Base-by-base conservation (phyloP, 2,797 vertebrate genomes). In the Darevskia mixta region DNA sequence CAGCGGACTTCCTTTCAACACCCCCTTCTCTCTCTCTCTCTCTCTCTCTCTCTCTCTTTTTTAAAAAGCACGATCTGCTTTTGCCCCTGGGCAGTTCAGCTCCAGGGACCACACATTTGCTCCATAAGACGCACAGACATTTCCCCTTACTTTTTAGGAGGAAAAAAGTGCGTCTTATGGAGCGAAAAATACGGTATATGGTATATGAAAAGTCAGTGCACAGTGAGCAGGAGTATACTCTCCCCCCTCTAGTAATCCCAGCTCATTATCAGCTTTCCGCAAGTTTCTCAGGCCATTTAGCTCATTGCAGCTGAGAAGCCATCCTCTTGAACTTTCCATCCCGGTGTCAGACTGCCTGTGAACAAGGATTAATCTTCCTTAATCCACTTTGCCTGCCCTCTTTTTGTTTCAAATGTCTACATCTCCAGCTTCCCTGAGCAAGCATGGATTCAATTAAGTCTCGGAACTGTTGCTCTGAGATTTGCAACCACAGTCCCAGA, bases 361-460 rank as follows among this genome's bases (percentile, higher is more conserved):
- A 66, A 45, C 66, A 85, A 90, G 27, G 17, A 66, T 49, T 67
- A 84, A 76, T 81, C 78, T 76, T 58, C n/a, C 69, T 85, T 85
- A 77, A 85, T 43, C 58, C 13, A 32, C 35, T n/a, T 17, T 71
- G 72, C 69, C 77, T 82, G 71, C 17, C 23, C 43, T 23, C 5
- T 23, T 64, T 89, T 64, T 79, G 25, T 79, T 67, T 75, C 77
- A 84, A 32, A 84, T 41, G 11, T 76, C 77, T 69, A 2, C 4
- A 9, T 23, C 61, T 71, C 66, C 3, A 83, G 69, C 73, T 76
- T 87, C 27, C 61, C 38, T 69, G 27, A 85, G 29, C 29, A 84
- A 85, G 78, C 45, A 61, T 32, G 35, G 25, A 85, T 87, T 87
- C 89, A 85, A n/a, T 85, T 82, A 87, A 61, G 27, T 2, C 43